A percentile compares a stretch with the other conserved stretches of the same genome.
Conservation (phyloP, 2,797 vertebrate species). For the Galagoides demidoff region DNA sequence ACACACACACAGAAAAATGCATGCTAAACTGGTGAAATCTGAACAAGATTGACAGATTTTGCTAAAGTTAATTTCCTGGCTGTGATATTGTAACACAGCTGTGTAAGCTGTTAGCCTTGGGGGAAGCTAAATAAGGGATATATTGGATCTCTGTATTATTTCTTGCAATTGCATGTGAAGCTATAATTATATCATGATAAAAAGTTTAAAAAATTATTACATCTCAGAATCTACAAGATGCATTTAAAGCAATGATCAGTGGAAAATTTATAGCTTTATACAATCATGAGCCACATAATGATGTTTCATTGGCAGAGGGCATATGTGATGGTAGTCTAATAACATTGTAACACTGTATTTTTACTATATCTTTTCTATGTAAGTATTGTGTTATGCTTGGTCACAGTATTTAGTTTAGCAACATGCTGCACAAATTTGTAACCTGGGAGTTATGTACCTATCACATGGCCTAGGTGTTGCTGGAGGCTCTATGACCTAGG, state of each 20-base stretch:
- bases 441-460: not conserved
- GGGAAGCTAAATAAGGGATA: not conserved
- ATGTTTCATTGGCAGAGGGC: not conserved
- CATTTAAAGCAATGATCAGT: not conserved
- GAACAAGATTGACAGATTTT: not conserved
- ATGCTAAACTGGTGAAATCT: not conserved
- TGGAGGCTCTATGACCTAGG: not conserved
- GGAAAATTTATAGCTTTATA: not conserved
- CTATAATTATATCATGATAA: not conserved
- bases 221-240: not conserved
- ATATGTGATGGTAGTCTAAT: not conserved
- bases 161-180: not conserved
- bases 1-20: not conserved
- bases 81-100: not conserved
- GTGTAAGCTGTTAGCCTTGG: not conserved
- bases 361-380: not conserved
- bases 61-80: not conserved
- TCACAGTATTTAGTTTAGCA: not conserved
- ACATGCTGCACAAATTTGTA: not conserved
- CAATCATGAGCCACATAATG: not conserved
- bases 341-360: not conserved
- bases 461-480: not conserved
- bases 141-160: not conserved
- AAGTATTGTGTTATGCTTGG: not conserved
- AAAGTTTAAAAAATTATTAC: not conserved